Conservation (phyloP, 2,797 vertebrate species). For the Coregonus ussuriensis region DNA sequence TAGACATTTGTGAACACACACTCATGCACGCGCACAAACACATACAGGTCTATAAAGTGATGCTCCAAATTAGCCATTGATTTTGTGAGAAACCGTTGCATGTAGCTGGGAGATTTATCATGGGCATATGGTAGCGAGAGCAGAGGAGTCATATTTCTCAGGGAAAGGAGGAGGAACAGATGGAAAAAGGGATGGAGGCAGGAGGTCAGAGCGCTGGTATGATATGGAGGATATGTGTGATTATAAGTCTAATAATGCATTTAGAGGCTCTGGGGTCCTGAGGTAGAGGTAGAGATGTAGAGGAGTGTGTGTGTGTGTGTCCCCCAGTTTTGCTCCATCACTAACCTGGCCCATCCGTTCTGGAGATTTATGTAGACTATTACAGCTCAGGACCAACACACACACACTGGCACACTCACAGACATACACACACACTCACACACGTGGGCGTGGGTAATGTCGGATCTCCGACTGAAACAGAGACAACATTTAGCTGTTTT, state of each 20-base stretch:
- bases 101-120: slow-evolving; percentile 65
- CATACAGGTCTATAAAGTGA: slow-evolving; percentile 27
- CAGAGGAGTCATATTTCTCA: slow-evolving; percentile 47
- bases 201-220: slow-evolving; percentile 32
- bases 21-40: neutral
- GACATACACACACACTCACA: slow-evolving; percentile 21
- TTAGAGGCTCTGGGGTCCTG: slow-evolving; percentile 26
- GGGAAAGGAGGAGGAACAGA: slow-evolving; percentile 36
- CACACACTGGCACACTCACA: neutral
- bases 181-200: slow-evolving; percentile 24
- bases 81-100: slow-evolving; percentile 59
- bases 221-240: slow-evolving; percentile 56
- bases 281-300: slow-evolving; percentile 10
- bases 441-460: too few relatives aligned
- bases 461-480: too few relatives aligned
- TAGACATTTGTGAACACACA: neutral
- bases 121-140: slow-evolving; percentile 39
- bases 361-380: slow-evolving; percentile 42
- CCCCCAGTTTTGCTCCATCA: slow-evolving; percentile 37
- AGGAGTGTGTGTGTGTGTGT: slow-evolving; percentile 28
- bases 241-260: slow-evolving; percentile 58
- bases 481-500: too few relatives aligned
- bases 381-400: slow-evolving; percentile 22
- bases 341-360: slow-evolving; percentile 27
- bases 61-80: slow-evolving; percentile 69